Evolutionary conservation across 2,797 vertebrate species (phyloP).

Genomic region (Spondyliosoma cantharus): DNA sequence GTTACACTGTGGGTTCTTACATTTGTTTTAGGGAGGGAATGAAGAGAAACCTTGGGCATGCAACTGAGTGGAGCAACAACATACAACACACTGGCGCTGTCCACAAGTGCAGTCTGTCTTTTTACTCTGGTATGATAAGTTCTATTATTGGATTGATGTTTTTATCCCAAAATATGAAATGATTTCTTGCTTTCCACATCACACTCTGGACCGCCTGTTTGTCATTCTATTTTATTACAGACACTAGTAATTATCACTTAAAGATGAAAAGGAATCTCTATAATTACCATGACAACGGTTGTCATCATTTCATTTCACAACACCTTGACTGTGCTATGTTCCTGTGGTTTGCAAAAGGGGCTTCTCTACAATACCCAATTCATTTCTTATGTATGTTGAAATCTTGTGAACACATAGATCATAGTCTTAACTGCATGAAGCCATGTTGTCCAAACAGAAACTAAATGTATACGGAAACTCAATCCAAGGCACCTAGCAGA

Average conservation of each 20-base stretch:
- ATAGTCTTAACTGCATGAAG: too few relatives aligned
- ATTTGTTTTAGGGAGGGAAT: not conserved
- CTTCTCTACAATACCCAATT: not conserved
- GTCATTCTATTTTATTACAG: too few relatives aligned
- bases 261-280: not conserved
- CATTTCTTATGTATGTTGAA: too few relatives aligned
- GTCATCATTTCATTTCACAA: not conserved
- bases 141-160: not conserved
- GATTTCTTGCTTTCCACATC: not conserved
- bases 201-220: not conserved
- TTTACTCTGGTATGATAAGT: not conserved
- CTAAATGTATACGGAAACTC: too few relatives aligned
- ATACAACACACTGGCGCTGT: not conserved
- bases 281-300: conserved; percentile 15
- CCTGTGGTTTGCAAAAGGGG: not conserved
- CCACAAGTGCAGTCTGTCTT: not conserved
- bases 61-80: not conserved
- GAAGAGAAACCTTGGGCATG: conserved; percentile 5
- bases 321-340: not conserved
- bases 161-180: not conserved
- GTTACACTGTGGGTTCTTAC: not conserved
- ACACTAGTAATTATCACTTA: too few relatives aligned
- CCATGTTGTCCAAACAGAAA: too few relatives aligned
- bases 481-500: too few relatives aligned
- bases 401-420: too few relatives aligned